Percentiles rank a stretch among this genome's conserved stretches.
phyloP scores from a whole-genome alignment of 2,113 vertebrate species.

The Peromyscus californicus region DNA sequence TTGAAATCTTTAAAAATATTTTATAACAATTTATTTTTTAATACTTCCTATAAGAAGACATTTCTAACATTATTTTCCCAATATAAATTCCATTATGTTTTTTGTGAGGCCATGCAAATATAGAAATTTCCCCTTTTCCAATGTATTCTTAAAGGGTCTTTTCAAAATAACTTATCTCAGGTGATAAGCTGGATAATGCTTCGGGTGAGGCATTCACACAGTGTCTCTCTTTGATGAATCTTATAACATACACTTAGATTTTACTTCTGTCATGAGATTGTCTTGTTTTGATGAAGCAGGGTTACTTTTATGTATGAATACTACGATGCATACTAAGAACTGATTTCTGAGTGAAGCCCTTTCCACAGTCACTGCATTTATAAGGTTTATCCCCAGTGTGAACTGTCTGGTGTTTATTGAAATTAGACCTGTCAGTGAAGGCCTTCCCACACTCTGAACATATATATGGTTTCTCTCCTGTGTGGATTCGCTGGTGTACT shows the following conservation, averaged over 20 bases:
- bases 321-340: constrained; percentile 81
- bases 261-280: constrained; percentile 56
- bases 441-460: constrained; percentile 82
- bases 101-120: constrained; percentile 43
- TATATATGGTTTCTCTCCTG: constrained; percentile 82
- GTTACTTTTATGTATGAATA: constrained; percentile 76
- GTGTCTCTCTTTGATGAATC: constrained; percentile 32
- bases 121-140: constrained; percentile 7
- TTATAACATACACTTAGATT: constrained; percentile 35
- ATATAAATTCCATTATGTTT: constrained; percentile 37
- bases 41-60: constrained; percentile 50
- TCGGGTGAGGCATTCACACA: background rate
- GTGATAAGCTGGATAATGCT: constrained; percentile 41
- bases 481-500: constrained; percentile 82
- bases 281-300: constrained; percentile 62
- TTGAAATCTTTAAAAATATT: constrained; percentile 38
- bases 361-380: constrained; percentile 81
- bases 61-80: constrained; percentile 37
- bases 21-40: constrained; percentile 59
- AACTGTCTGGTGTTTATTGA: constrained; percentile 82
- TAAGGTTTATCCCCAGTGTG: constrained; percentile 83
- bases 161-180: constrained; percentile 55
- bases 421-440: constrained; percentile 81
- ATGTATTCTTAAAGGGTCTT: constrained; percentile 3
- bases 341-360: constrained; percentile 82